Evolutionary conservation across 2,113 vertebrate species (phyloP).

Genomic region (Rhodinocichla rosea): DNA sequence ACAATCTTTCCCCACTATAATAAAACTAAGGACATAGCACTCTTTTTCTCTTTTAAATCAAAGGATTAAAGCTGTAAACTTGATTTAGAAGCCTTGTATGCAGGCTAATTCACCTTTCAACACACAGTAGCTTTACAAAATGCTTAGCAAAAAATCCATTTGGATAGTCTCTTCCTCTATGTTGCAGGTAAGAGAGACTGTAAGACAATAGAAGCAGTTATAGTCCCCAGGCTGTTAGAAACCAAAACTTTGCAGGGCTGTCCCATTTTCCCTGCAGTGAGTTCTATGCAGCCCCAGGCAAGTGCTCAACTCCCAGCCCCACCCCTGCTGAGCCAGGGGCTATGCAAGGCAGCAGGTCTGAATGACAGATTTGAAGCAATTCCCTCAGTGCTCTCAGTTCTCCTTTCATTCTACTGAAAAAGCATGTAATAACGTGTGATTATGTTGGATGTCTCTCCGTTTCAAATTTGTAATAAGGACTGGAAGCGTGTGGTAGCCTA

Average conservation of each 20-base stretch:
- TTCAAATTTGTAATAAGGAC: background rate
- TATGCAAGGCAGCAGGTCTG: background rate
- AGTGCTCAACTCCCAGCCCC: fast-evolving
- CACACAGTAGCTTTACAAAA: background rate
- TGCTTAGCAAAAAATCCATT: background rate
- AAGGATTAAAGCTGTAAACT: background rate
- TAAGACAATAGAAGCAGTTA: background rate
- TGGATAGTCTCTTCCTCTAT: background rate
- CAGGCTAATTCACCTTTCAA: background rate
- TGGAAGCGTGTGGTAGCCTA: background rate
- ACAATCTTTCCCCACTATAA: background rate
- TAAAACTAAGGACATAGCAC: background rate
- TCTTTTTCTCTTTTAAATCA: background rate
- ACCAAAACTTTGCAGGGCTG: background rate
- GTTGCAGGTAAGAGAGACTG: background rate
- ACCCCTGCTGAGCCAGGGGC: background rate
- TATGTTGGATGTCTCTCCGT: background rate
- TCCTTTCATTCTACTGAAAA: background rate
- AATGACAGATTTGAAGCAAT: background rate
- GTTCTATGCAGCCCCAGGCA: background rate
- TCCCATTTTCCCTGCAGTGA: background rate
- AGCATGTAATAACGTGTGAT: background rate
- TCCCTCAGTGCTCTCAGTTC: background rate
- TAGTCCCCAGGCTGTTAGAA: background rate
- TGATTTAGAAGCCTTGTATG: background rate